Percentiles rank a stretch among this genome's conserved stretches.
phyloP scores from a whole-genome alignment of 53 echinoderm and acorn worm species.

The Arbacia lixula region DNA sequence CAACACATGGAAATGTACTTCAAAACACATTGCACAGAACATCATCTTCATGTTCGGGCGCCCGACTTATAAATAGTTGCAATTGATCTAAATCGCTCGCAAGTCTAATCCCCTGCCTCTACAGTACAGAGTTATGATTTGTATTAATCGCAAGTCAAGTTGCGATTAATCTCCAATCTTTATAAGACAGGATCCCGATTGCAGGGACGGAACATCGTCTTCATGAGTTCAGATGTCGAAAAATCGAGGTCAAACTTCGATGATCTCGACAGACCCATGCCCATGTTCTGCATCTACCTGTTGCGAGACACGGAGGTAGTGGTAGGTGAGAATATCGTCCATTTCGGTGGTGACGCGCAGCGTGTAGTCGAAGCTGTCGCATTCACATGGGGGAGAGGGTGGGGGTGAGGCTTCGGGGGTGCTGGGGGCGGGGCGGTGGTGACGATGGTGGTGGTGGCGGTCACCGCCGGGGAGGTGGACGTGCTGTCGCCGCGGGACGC shows the following conservation, averaged over 20 bases:
- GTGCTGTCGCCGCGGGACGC: slow-evolving; percentile 14
- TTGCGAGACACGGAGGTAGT: slow-evolving; percentile 80
- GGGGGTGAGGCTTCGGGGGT: slow-evolving; percentile 1
- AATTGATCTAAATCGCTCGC: too few species aligned
- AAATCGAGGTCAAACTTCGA: slow-evolving; percentile 53
- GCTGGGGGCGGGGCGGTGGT: neutral
- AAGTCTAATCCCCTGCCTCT: too few species aligned
- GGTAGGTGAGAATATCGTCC: slow-evolving; percentile 70
- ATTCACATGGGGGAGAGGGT: neutral
- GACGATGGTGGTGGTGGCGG: neutral
- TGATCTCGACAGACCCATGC: slow-evolving; percentile 67
- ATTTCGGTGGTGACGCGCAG: slow-evolving; percentile 69
- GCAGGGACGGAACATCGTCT: neutral
- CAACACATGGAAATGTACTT: too few species aligned
- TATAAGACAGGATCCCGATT: too few species aligned
- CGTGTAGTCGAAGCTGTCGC: slow-evolving; percentile 80
- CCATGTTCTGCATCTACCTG: slow-evolving; percentile 56
- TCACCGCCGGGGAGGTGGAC: neutral
- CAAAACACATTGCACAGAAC: too few species aligned
- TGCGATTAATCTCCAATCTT: neutral
- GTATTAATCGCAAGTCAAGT: neutral
- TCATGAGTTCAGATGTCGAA: neutral
- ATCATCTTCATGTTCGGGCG: too few species aligned
- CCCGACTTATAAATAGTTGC: too few species aligned
- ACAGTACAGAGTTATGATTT: neutral